These are phyloP conservation scores for Thinocorus orbignyianus DNA, from an alignment of 2,113 vertebrate species.

Conservation along the genomic window DNA sequence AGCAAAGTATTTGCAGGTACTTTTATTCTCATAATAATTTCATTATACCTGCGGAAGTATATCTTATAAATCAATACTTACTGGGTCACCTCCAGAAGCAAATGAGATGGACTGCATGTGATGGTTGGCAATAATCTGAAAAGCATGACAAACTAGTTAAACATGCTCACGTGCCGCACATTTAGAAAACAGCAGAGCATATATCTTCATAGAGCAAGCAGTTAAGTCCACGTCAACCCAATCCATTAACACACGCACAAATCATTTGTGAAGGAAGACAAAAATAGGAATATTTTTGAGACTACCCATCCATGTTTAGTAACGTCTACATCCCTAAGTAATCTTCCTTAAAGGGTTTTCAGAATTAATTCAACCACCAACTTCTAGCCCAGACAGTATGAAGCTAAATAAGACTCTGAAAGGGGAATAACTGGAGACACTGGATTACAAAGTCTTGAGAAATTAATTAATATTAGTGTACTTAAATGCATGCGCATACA, in stretches of 20 bases:
- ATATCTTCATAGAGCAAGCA: background rate
- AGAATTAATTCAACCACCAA: background rate
- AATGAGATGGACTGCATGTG: slow-evolving; percentile 95
- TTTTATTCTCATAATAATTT: background rate
- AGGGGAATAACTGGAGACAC: background rate
- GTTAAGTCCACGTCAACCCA: background rate
- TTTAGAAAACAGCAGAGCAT: background rate
- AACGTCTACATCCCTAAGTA: background rate
- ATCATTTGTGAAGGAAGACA: background rate
- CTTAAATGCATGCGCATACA: background rate
- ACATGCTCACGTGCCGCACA: background rate
- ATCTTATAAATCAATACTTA: slow-evolving; percentile 75
- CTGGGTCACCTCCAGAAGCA: slow-evolving; percentile 92
- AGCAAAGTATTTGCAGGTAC: background rate
- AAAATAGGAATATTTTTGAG: background rate
- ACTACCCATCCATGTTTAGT: background rate
- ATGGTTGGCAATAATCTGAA: slow-evolving; percentile 90
- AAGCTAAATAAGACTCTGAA: background rate
- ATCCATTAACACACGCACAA: background rate
- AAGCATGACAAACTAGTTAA: slow-evolving; percentile 60
- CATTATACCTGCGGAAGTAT: slow-evolving; percentile 7
- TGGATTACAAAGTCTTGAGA: background rate
- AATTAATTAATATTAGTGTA: background rate
- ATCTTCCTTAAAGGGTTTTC: background rate
- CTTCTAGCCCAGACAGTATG: background rate